phyloP scores from a whole-genome alignment of 2,113 vertebrate genomes.

The Bathybates hornii region DNA sequence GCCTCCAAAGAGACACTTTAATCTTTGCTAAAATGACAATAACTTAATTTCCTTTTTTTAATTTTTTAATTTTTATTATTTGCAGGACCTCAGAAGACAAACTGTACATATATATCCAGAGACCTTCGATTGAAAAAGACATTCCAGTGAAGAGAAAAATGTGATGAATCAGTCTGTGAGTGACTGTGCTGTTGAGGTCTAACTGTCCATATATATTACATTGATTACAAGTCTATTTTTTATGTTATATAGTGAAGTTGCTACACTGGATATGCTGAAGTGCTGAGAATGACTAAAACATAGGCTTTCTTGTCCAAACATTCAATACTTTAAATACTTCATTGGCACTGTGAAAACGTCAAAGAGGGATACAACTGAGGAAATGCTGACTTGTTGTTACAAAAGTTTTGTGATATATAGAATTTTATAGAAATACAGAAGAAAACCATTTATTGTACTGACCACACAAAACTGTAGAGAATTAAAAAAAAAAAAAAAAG shows the following conservation, averaged over 20 bases:
- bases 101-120: background rate
- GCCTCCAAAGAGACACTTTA: background rate
- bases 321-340: slow-evolving; percentile 36
- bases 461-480: background rate
- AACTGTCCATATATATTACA: background rate
- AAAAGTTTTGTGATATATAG: background rate
- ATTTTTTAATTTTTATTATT: background rate
- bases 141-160: background rate
- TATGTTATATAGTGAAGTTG: background rate
- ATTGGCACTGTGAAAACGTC: slow-evolving; percentile 36
- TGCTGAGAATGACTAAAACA: background rate
- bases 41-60: background rate
- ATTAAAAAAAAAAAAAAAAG: background rate
- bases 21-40: slow-evolving; percentile 28
- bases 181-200: background rate
- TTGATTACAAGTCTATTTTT: slow-evolving; percentile 7
- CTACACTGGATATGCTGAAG: background rate
- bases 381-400: background rate
- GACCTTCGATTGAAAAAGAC: background rate
- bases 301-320: background rate
- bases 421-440: background rate
- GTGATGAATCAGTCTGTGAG: background rate
- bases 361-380: background rate
- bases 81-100: background rate
- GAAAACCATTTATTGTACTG: background rate